Evolutionary conservation across 2,797 vertebrate genomes (phyloP).

Genomic region (Pangasius larnaudii): DNA sequence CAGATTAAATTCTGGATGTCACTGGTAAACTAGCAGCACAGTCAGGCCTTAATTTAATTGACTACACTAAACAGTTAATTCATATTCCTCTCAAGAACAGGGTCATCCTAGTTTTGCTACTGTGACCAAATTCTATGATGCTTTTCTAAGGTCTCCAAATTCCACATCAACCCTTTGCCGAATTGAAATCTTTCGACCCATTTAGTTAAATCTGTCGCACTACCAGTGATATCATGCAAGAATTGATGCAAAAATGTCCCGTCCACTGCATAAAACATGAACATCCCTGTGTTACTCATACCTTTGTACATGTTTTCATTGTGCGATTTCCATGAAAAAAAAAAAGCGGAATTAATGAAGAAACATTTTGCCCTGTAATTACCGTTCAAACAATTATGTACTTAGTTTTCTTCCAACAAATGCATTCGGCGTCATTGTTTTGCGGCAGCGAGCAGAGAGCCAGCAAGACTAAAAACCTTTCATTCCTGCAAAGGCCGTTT

Average conservation of each 20-base stretch:
- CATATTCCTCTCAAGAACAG: not conserved
- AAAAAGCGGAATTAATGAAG: conserved; percentile 86
- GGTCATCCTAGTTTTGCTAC: not conserved
- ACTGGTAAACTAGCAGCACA: not conserved
- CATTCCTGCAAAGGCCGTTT: conserved; percentile 85
- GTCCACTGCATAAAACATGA: conserved; percentile 69
- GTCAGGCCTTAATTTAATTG: conserved; percentile 2
- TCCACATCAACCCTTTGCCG: not conserved
- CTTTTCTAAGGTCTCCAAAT: not conserved
- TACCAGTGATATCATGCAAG: conserved; percentile 21
- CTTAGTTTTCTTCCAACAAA: conserved; percentile 86
- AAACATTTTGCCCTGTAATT: conserved; percentile 84
- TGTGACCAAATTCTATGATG: not conserved
- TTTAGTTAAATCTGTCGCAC: conserved; percentile 19
- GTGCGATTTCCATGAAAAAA: conserved; percentile 70
- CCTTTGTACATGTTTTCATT: conserved; percentile 73
- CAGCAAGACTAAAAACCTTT: conserved; percentile 87
- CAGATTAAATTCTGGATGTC: not conserved
- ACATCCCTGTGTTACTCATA: conserved; percentile 50
- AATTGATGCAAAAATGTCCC: conserved; percentile 42
- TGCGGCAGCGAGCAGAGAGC: conserved; percentile 78
- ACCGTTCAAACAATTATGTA: conserved; percentile 86
- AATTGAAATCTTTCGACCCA: conserved; percentile 7
- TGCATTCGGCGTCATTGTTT: conserved; percentile 84
- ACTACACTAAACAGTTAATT: not conserved